Conservation (phyloP, 2,113 vertebrate species). For the Eublepharis macularius region DNA sequence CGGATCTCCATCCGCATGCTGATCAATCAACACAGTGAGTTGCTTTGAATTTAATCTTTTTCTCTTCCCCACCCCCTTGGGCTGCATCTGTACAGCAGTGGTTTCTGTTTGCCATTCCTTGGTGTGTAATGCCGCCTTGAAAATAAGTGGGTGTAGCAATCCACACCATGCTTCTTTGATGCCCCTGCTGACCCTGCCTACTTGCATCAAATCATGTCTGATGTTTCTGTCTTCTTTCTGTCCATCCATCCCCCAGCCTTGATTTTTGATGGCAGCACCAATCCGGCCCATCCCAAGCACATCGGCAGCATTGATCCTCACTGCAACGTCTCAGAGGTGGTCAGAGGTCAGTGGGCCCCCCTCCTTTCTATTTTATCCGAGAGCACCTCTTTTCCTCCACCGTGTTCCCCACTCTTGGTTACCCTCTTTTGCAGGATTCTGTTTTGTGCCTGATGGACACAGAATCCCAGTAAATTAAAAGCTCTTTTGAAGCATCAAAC, state of each 20-base stretch:
- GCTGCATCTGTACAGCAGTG: neutral
- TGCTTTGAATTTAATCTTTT: accelerated
- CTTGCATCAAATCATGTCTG: neutral
- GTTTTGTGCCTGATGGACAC: neutral
- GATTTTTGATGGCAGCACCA: conserved; percentile 88
- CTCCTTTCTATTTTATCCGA: neutral
- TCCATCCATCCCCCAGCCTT: conserved; percentile 75
- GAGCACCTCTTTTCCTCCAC: neutral
- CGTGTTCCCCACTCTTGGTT: neutral
- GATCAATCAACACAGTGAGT: conserved; percentile 95
- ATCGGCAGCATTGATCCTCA: conserved; percentile 92
- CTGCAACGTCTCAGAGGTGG: conserved; percentile 84
- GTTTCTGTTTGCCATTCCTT: neutral
- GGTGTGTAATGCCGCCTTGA: neutral
- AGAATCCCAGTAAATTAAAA: neutral
- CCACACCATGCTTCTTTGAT: too few species aligned
- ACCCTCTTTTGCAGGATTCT: too few species aligned
- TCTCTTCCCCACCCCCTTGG: too few species aligned
- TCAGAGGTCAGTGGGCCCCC: conserved; percentile 78
- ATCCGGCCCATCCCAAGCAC: conserved; percentile 90
- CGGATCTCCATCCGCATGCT: conserved; percentile 98
- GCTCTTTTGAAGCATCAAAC: neutral
- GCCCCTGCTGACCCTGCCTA: too few species aligned
- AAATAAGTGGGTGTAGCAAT: neutral
- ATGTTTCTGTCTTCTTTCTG: neutral